These are phyloP conservation scores for Philonicus albiceps DNA, from an alignment of 2,888 invertebrate genomes.

Conservation along the genomic window DNA sequence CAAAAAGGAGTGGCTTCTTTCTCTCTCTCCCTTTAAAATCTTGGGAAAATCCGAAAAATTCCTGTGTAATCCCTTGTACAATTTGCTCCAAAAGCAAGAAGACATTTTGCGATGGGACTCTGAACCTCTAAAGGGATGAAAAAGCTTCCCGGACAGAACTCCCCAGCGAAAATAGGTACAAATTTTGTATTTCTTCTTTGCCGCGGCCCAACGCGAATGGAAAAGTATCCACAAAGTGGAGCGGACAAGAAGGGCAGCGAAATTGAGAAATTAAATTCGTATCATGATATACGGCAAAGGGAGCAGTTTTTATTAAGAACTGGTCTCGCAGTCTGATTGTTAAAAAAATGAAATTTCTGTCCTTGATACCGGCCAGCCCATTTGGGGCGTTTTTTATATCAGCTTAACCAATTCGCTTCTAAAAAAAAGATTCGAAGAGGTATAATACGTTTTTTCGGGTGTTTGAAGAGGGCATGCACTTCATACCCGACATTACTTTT, in stretches of 20 bases:
- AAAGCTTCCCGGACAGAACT: not conserved
- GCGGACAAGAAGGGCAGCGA: not conserved
- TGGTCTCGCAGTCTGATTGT: not conserved
- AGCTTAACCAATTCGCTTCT: not conserved
- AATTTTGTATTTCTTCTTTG: not conserved
- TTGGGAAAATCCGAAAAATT: not conserved
- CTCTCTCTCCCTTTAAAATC: not conserved
- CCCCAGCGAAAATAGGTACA: not conserved
- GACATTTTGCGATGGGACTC: conserved; percentile 7
- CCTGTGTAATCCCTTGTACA: conserved; percentile 20
- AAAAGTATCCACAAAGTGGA: not conserved
- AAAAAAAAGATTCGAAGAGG: not conserved
- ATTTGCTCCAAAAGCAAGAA: not conserved
- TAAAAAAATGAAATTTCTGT: not conserved
- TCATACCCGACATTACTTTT: not conserved
- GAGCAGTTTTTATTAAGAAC: not conserved
- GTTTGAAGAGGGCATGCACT: not conserved
- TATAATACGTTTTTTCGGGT: not conserved
- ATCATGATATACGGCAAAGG: not conserved
- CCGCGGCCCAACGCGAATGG: not conserved
- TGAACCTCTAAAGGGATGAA: not conserved
- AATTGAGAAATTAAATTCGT: conserved; percentile 28
- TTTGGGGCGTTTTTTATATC: not conserved
- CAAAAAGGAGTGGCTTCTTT: not conserved
- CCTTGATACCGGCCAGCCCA: not conserved